Base-by-base conservation (phyloP, 2,888 invertebrate genomes). In the Esperia sulphurella region DNA sequence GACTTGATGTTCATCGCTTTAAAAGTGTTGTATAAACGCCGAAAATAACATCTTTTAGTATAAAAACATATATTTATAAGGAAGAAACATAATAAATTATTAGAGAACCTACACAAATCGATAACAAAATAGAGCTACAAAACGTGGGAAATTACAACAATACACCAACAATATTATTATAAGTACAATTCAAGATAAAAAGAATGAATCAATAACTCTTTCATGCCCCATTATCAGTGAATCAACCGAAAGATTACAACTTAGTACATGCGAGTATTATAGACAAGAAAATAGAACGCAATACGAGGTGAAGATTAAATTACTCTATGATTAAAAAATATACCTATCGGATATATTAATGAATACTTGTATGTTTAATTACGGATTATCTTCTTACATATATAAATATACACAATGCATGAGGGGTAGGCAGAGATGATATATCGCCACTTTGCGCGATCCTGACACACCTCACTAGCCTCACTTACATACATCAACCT, bases 161-260 rank as follows among this genome's bases (percentile, higher is more conserved):
- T 7, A 39, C 39, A 43, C 39, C 38, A 30, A 39, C 38, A 42
- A 46, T 28, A 35, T 31, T 21, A 21, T 21, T 21, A 21, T 21
- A 5, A 21, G 2, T 21, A 42, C 30, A 41, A 33, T 43, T 14
- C 7, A 14, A 33, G 43, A 43, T 43, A 47, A 47, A 33, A 47
- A 30, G 30, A 46, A 43, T 47, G 47, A 47, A 39, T 47, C 41
- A 47, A 47, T 43, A 12, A 30, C 38, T 14, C 43, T 47, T 33
- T 43, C 31, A 41, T 46, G 39, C 12, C 37, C 29, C 43, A 47
- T 38, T 47, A 47, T 47, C 43, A 39, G 43, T 47, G 47, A 47
- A 43, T 47, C 47, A 47, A 47, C 42, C 8, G 13, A 9, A 1
- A 37, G 41, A 35, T 13, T 29, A 29, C 28, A 21, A 41, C 10